Conservation (phyloP, 2,888 invertebrate species). For the Hyposoter dolosus region DNA sequence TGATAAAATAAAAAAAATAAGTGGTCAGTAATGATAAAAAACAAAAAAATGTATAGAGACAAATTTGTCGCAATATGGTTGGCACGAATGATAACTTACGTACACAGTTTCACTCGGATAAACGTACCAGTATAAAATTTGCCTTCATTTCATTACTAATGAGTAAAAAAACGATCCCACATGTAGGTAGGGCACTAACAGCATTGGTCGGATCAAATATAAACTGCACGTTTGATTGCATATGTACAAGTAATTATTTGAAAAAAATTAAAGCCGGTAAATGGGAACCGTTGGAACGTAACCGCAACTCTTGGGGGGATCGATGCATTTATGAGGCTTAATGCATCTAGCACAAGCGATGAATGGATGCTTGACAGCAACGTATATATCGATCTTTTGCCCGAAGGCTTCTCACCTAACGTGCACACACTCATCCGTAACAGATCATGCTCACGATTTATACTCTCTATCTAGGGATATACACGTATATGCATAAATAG, state of each 20-base stretch:
- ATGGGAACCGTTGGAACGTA: slow-evolving; percentile 56
- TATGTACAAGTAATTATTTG: slow-evolving; percentile 40
- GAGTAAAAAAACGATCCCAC: neutral
- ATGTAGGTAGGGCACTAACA: neutral
- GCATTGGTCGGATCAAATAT: neutral
- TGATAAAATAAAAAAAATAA: neutral
- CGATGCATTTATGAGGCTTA: slow-evolving; percentile 43
- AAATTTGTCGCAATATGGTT: neutral
- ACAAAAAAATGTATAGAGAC: neutral
- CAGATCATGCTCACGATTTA: slow-evolving; percentile 33
- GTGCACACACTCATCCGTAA: slow-evolving; percentile 24
- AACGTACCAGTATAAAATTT: slow-evolving; percentile 3
- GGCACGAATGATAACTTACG: neutral
- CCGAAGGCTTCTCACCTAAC: slow-evolving; percentile 35
- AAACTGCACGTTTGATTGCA: slow-evolving; percentile 18
- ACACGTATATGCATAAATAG: slow-evolving; percentile 18
- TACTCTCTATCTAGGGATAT: slow-evolving; percentile 12
- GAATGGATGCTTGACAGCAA: slow-evolving; percentile 54
- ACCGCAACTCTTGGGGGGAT: slow-evolving; percentile 34
- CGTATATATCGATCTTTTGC: slow-evolving; percentile 28
- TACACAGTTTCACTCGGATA: slow-evolving; percentile 26
- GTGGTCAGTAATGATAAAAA: neutral
- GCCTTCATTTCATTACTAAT: neutral
- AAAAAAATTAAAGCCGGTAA: slow-evolving; percentile 51
- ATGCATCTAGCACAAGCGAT: slow-evolving; percentile 45